Conservation (phyloP, 2,888 invertebrate genomes). For the Ichneumoninae sp. region DNA sequence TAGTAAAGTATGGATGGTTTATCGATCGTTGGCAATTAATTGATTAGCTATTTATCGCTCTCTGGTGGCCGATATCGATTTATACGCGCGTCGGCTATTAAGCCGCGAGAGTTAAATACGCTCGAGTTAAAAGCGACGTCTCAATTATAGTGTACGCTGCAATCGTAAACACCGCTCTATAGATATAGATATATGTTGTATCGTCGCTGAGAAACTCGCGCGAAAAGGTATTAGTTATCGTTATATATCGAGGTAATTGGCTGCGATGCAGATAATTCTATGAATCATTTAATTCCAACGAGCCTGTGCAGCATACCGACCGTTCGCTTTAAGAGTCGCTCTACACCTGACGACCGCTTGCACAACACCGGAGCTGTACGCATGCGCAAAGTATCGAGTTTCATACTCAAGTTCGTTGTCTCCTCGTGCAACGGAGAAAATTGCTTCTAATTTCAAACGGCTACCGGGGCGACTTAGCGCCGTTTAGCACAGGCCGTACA, state of each 20-base stretch:
- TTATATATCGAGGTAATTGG: constrained; percentile 37
- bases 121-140: constrained; percentile 48
- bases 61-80: constrained; percentile 15
- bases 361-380: neutral
- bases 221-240: constrained; percentile 30
- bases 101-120: constrained; percentile 32
- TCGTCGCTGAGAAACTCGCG: constrained; percentile 10
- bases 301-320: constrained; percentile 27
- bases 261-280: constrained; percentile 55
- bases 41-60: constrained; percentile 55
- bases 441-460: constrained; percentile 65
- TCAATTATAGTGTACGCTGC: constrained; percentile 53
- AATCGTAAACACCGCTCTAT: constrained; percentile 15
- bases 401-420: constrained; percentile 62
- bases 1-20: constrained; percentile 18
- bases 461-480: constrained; percentile 60
- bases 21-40: constrained; percentile 50
- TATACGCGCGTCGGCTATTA: constrained; percentile 5
- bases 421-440: constrained; percentile 48
- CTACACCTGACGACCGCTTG: constrained; percentile 45
- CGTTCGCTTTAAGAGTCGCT: constrained; percentile 29
- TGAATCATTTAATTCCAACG: constrained; percentile 52
- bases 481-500: constrained; percentile 50
- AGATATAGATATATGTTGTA: constrained; percentile 6
- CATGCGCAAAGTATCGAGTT: constrained; percentile 38